Percentiles rank a stretch among this genome's conserved stretches.
Evolutionary conservation across 2,113 vertebrate species (phyloP).

Genomic region (Dipodomys merriami): DNA sequence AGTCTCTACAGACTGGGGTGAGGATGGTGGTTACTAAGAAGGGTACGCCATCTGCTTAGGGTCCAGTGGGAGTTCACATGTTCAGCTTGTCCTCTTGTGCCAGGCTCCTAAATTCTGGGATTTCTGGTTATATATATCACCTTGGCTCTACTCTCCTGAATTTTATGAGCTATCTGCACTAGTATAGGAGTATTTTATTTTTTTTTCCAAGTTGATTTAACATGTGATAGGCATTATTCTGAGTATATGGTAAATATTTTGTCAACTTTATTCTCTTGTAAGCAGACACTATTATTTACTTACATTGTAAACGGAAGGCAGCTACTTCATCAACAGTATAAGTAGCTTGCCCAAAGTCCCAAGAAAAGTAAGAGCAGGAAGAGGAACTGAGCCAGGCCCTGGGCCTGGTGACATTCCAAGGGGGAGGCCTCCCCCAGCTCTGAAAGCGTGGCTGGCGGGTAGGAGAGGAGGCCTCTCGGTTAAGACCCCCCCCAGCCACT

Average conservation of each 20-base stretch:
- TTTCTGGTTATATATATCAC: neutral
- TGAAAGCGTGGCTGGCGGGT: no score
- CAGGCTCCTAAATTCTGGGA: neutral
- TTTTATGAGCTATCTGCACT: neutral
- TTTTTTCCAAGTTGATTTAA: neutral
- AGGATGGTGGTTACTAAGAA: neutral
- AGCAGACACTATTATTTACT: neutral
- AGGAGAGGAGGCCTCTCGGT: neutral
- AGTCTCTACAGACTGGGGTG: neutral
- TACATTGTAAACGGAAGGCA: neutral
- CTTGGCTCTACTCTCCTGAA: neutral
- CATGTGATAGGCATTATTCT: neutral
- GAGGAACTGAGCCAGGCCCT: neutral
- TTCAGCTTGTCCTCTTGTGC: neutral
- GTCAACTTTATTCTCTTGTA: neutral
- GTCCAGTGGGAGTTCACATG: neutral
- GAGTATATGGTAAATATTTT: neutral
- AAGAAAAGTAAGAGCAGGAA: neutral
- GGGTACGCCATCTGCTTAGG: neutral
- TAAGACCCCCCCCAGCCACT: fast-evolving
- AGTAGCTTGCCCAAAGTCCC: neutral
- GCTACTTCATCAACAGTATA: neutral
- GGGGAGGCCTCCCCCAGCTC: no score
- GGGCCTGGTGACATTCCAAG: neutral
- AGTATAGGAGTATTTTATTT: neutral